These are phyloP conservation scores for Calliopum simillimum DNA, from an alignment of 2,888 invertebrate genomes.

Conservation along the genomic window DNA sequence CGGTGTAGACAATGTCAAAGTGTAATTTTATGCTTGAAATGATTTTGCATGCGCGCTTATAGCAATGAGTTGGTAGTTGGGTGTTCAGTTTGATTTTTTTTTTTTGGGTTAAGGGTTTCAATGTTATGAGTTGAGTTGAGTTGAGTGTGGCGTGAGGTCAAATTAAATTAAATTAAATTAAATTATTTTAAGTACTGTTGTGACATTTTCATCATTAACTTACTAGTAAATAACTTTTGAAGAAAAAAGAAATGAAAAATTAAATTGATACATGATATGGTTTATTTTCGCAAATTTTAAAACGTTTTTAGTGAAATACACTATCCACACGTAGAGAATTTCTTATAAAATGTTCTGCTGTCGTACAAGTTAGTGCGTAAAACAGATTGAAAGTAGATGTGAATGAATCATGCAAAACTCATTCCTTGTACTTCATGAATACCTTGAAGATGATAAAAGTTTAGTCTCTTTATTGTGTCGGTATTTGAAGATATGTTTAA, in stretches of 20 bases:
- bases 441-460: conserved; percentile 1
- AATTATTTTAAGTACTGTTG: no score
- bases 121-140: not conserved
- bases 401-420: conserved; percentile 19
- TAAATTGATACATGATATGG: not conserved
- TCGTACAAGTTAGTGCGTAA: not conserved
- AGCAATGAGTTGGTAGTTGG: not conserved
- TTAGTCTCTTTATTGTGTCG: no score
- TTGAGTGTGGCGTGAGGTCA: no score
- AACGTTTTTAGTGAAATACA: not conserved
- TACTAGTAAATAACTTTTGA: not conserved
- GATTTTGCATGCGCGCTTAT: conserved; percentile 54
- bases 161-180: not conserved
- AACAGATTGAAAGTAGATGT: conserved; percentile 10
- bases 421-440: conserved; percentile 11
- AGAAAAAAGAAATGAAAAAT: no score
- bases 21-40: conserved; percentile 64
- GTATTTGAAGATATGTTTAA: no score
- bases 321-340: conserved; percentile 12
- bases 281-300: not conserved
- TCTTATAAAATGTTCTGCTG: conserved; percentile 16
- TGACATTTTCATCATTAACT: not conserved
- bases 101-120: not conserved
- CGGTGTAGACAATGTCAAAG: conserved; percentile 57
- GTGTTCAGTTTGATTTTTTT: no score